Evolutionary conservation across 2,797 vertebrate species (phyloP).

Genomic region (Amniataba percoides): DNA sequence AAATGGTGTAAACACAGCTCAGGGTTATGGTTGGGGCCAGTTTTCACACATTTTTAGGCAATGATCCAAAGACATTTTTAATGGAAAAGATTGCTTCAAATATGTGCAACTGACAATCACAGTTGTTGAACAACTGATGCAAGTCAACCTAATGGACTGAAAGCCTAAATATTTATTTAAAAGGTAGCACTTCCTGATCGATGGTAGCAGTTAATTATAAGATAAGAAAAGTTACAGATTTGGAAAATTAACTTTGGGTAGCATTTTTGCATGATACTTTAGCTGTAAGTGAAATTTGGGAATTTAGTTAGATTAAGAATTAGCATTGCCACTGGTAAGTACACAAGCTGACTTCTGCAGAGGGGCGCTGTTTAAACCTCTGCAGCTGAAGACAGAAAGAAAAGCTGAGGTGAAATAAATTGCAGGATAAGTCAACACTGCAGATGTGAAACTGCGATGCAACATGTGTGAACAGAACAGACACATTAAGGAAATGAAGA

Average conservation of each 20-base stretch:
- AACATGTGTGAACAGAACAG: constrained; percentile 22
- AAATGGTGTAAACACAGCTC: constrained; percentile 4
- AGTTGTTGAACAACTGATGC: not conserved
- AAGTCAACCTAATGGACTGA: not conserved
- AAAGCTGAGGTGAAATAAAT: constrained; percentile 42
- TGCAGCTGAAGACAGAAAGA: constrained; percentile 13
- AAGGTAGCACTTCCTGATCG: not conserved
- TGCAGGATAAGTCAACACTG: constrained; percentile 25
- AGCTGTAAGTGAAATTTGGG: not conserved
- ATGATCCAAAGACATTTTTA: not conserved
- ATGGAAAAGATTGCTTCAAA: not conserved
- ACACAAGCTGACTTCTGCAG: constrained; percentile 7
- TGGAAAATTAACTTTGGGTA: not conserved
- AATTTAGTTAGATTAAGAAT: not conserved
- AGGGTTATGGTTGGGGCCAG: not conserved
- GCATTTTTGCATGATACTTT: not conserved
- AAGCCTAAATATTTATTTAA: constrained; percentile 7
- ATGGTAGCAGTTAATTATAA: not conserved
- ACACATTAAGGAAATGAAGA: not conserved
- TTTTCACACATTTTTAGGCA: constrained; percentile 1
- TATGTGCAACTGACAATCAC: not conserved
- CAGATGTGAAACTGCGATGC: constrained; percentile 18
- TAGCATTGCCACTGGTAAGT: not conserved
- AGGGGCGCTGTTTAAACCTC: not conserved
- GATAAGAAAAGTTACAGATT: not conserved